These are phyloP conservation scores for Misgurnus mizolepis DNA, from an alignment of 2,113 vertebrate genomes.

Conservation along the genomic window DNA sequence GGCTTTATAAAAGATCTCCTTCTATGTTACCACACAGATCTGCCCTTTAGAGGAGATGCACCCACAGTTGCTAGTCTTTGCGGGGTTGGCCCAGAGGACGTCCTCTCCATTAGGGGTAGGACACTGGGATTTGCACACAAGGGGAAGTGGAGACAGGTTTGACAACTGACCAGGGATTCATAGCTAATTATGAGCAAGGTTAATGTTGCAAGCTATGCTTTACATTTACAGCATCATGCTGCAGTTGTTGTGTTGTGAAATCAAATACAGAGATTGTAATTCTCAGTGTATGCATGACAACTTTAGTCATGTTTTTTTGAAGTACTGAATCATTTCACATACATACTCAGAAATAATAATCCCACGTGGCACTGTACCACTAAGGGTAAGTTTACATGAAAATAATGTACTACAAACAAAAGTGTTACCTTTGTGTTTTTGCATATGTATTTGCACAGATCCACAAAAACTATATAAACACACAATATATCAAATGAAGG, in stretches of 20 bases:
- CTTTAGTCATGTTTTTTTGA: neutral
- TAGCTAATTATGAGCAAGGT: constrained; percentile 29
- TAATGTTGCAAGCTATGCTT: neutral
- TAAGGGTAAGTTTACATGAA: neutral
- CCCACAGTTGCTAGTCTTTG: constrained; percentile 26
- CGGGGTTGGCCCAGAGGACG: constrained; percentile 8
- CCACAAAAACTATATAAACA: too few species aligned
- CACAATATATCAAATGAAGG: too few species aligned
- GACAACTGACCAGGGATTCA: constrained; percentile 4
- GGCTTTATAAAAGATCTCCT: constrained; percentile 37
- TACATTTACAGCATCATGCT: constrained; percentile 3
- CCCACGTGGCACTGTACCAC: too few species aligned
- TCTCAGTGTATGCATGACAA: neutral
- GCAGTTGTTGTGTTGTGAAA: neutral
- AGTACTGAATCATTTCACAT: neutral
- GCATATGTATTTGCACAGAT: too few species aligned
- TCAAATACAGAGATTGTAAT: neutral
- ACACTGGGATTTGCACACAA: constrained; percentile 45
- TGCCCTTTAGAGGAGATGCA: constrained; percentile 38
- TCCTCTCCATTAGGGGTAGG: constrained; percentile 36
- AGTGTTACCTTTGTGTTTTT: too few species aligned
- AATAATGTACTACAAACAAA: neutral
- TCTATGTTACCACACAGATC: constrained; percentile 15
- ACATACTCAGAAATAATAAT: too few species aligned
- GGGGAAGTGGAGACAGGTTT: constrained; percentile 12